A percentile compares a stretch with the other conserved stretches of the same genome.
These are phyloP conservation scores for Stictocephala bisonia DNA, from an alignment of 2,888 invertebrate species.

Conservation along the genomic window DNA sequence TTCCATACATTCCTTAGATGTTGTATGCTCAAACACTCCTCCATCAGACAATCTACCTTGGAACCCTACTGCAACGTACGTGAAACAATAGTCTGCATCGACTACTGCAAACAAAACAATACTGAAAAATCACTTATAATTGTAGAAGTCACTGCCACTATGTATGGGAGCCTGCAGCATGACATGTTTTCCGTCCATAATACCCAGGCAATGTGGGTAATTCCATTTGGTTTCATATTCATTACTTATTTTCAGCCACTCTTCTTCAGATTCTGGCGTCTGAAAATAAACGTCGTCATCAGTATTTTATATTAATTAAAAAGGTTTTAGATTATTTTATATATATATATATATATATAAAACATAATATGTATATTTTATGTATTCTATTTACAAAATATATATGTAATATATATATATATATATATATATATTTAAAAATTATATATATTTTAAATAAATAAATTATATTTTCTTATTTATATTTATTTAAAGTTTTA, in stretches of 20 bases:
- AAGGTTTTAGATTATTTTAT: background rate
- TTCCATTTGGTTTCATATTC: background rate
- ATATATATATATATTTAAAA: too few species aligned
- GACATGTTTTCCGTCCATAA: constrained; percentile 17
- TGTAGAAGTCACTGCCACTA: constrained; percentile 7
- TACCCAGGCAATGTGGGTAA: background rate
- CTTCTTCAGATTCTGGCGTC: background rate
- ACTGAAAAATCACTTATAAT: constrained; percentile 15
- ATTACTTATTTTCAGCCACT: background rate
- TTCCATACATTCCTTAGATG: background rate
- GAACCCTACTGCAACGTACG: background rate
- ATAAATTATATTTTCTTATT: too few species aligned
- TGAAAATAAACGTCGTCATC: background rate
- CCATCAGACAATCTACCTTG: constrained; percentile 16
- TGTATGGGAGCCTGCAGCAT: constrained; percentile 6
- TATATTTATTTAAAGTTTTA: too few species aligned
- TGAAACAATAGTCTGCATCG: constrained; percentile 10
- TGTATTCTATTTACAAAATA: too few species aligned
- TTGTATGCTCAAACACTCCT: constrained; percentile 3
- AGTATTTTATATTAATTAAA: background rate
- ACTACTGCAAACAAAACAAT: constrained; percentile 20
- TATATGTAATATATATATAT: too few species aligned
- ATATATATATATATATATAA: too few species aligned
- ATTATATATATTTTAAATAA: too few species aligned
- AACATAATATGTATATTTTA: too few species aligned